Conservation (phyloP, 2,797 vertebrate genomes). For the Arvicola amphibius region DNA sequence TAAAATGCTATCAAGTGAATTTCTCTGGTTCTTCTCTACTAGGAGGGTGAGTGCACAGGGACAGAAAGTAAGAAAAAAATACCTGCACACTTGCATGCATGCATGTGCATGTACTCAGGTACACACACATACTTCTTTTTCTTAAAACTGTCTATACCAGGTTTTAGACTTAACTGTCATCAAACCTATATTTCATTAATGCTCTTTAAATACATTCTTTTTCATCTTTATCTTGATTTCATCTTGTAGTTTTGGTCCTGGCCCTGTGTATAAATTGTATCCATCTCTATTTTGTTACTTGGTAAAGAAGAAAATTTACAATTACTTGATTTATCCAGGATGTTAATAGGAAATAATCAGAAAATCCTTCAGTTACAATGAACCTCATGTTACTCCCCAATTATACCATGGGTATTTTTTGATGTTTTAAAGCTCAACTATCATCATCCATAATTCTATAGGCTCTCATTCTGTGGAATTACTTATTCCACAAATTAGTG, state of each 20-base stretch:
- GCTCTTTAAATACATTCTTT: constrained; percentile 11
- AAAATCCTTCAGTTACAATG: background rate
- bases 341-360: background rate
- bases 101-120: background rate
- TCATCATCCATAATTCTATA: background rate
- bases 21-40: background rate
- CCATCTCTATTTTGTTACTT: constrained; percentile 7
- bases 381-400: background rate
- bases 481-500: background rate
- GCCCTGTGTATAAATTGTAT: background rate
- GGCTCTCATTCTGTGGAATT: background rate
- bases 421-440: background rate
- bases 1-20: constrained; percentile 22
- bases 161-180: background rate
- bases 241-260: background rate
- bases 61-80: background rate
- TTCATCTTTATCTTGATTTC: background rate
- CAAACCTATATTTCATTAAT: constrained; percentile 5
- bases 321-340: background rate
- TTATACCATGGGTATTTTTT: background rate
- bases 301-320: background rate
- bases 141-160: background rate
- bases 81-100: background rate
- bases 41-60: background rate
- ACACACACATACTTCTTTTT: background rate